Evolutionary conservation across 2,113 vertebrate genomes (phyloP).

Genomic region (Salvelinus alpinus): DNA sequence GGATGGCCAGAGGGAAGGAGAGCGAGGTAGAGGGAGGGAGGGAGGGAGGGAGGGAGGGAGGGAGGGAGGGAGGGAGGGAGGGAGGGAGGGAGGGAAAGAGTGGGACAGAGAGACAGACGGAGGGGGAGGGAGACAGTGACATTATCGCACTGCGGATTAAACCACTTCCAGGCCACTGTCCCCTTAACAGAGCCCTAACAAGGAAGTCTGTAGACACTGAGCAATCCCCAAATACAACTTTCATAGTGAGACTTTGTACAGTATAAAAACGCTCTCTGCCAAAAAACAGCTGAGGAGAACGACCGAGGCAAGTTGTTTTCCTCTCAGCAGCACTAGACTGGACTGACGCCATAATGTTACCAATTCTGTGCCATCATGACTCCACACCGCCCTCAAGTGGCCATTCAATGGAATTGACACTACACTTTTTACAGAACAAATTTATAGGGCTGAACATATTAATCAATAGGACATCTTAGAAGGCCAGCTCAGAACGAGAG

Average conservation of each 20-base stretch:
- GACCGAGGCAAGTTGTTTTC: background rate
- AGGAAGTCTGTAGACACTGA: background rate
- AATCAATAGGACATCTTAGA: background rate
- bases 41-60: background rate
- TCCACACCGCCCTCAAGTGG: slow-evolving; percentile 57
- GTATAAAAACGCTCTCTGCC: background rate
- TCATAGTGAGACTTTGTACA: background rate
- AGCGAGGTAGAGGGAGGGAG: background rate
- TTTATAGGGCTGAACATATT: background rate
- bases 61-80: background rate
- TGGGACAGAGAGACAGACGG: background rate
- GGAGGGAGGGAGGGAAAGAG: background rate
- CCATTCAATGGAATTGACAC: slow-evolving; percentile 6
- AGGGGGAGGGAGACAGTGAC: background rate
- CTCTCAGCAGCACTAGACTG: slow-evolving; percentile 16
- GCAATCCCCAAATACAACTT: background rate
- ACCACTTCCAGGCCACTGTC: background rate
- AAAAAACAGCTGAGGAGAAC: background rate
- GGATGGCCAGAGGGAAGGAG: background rate
- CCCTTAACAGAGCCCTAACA: background rate
- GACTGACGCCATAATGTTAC: slow-evolving; percentile 13
- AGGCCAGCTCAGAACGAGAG: background rate
- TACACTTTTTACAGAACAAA: background rate
- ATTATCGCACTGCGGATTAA: slow-evolving; percentile 4
- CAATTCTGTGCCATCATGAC: slow-evolving; percentile 4